Conservation (phyloP, 2,888 invertebrate species). For the Cheilosia grossa region DNA sequence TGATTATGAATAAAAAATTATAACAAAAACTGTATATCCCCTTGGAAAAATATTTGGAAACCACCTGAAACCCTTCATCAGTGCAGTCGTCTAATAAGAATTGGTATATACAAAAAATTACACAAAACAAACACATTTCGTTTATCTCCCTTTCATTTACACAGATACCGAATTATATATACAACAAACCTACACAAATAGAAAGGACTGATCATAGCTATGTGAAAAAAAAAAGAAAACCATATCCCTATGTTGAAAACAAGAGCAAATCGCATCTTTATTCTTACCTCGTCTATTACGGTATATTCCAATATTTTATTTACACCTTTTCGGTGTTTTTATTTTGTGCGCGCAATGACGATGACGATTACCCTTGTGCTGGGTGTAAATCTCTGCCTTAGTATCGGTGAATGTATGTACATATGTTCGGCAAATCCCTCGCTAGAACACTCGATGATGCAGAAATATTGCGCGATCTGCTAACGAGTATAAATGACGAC, state of each 20-base stretch:
- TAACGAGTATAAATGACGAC: slow-evolving; percentile 2
- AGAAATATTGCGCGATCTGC: slow-evolving; percentile 50
- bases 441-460: slow-evolving; percentile 27
- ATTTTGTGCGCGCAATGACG: slow-evolving; percentile 49
- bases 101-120: background rate
- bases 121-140: slow-evolving; percentile 7
- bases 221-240: background rate
- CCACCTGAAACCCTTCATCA: slow-evolving; percentile 1
- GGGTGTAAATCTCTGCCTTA: slow-evolving; percentile 14
- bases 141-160: background rate
- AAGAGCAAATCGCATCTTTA: slow-evolving; percentile 49
- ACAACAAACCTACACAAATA: slow-evolving; percentile 13
- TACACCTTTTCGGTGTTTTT: slow-evolving; percentile 40
- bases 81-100: slow-evolving; percentile 7
- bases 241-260: background rate
- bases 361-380: slow-evolving; percentile 68
- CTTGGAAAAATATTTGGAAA: background rate
- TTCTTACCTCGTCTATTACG: slow-evolving; percentile 68
- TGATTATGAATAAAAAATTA: background rate
- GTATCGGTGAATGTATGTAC: slow-evolving; percentile 5
- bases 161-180: background rate
- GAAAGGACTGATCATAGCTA: background rate
- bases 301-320: slow-evolving; percentile 69
- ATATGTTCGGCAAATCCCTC: slow-evolving; percentile 44
- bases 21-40: background rate